These are phyloP conservation scores for Pseudomugil tenellus DNA, from an alignment of 2,797 vertebrate genomes.

Conservation along the genomic window DNA sequence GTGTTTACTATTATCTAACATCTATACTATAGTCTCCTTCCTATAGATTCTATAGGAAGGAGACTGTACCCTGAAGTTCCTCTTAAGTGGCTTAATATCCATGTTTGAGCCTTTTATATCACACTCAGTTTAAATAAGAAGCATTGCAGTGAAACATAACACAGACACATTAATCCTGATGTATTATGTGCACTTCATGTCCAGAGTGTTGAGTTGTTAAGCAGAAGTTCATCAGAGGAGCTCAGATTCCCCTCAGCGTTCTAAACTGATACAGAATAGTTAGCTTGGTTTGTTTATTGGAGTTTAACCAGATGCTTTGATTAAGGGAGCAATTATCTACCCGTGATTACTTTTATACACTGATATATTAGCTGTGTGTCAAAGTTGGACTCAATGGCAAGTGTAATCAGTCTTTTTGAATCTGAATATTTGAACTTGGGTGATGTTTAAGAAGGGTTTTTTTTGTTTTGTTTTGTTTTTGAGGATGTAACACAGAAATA, in stretches of 20 bases:
- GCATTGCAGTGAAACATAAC: slow-evolving; percentile 13
- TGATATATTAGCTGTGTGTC: slow-evolving; percentile 21
- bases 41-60: no score
- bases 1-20: slow-evolving; percentile 1
- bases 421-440: slow-evolving; percentile 3
- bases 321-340: slow-evolving; percentile 43
- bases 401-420: slow-evolving; percentile 24
- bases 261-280: slow-evolving; percentile 36
- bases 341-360: slow-evolving; percentile 41
- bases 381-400: slow-evolving; percentile 6
- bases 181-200: neutral
- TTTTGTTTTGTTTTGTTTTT: neutral
- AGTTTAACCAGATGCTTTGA: slow-evolving; percentile 19
- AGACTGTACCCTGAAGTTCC: slow-evolving; percentile 4
- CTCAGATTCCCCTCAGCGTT: slow-evolving; percentile 20
- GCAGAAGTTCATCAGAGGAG: slow-evolving; percentile 21
- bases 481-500: neutral
- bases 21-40: no score
- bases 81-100: slow-evolving; percentile 12
- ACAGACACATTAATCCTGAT: slow-evolving; percentile 23
- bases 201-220: slow-evolving; percentile 26
- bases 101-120: slow-evolving; percentile 41
- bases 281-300: slow-evolving; percentile 55
- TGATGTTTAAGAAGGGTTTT: neutral
- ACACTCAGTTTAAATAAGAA: slow-evolving; percentile 25